Evolutionary conservation across 1,140 invertebrate species (phyloP), one percentile per base, ranked within the genome.

Genomic region (Rhopalosiphum padi): DNA sequence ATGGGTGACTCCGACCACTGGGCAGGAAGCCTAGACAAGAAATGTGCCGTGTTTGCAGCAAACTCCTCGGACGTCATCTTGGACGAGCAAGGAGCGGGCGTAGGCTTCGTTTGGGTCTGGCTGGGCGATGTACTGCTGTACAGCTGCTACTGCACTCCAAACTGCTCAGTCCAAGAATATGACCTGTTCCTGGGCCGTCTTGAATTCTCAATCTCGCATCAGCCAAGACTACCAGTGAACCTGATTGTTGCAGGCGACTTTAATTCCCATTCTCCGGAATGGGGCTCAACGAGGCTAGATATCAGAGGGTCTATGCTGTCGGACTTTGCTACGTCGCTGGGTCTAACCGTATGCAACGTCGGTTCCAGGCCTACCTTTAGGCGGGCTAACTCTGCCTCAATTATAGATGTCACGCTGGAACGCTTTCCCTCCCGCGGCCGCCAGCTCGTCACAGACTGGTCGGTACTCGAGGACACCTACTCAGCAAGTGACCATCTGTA

Each of bases 91-190:
- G n/a, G 48, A 1, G 11, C 37, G 2, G 53, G 53, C 11, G 53
- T 25, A 8, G 53, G 89, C n/a, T 90, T 68, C 9, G 22, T 1
- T 18, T 43, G 53, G 53, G 55, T 37, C 7, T 0, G 37, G 23
- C 1, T 68, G 23, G 51, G 37, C 0, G 89, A 15, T n/a, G 2
- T 30, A 37, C 21, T 53, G 3, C 1, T 90, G 4, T 68, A 90
- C 37, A 90, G 89, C n/a, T 53, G 48, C n/a, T 90, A 90, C 35
- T 90, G 21, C 37, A 25, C 55, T 8, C 89, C 89, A 1, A 90
- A 90, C 4, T 53, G 37, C 2, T 15, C 35, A 2, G 1, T 30
- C 0, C 35, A 68, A 23, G 53, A 37, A 9, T 68, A 43, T 23
- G 35, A 55, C 7, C 9, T 22, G 23, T 60, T 90, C 5, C 35